Evolutionary conservation across 1,140 invertebrate species (phyloP).

Genomic region (Caerostris darwini): DNA sequence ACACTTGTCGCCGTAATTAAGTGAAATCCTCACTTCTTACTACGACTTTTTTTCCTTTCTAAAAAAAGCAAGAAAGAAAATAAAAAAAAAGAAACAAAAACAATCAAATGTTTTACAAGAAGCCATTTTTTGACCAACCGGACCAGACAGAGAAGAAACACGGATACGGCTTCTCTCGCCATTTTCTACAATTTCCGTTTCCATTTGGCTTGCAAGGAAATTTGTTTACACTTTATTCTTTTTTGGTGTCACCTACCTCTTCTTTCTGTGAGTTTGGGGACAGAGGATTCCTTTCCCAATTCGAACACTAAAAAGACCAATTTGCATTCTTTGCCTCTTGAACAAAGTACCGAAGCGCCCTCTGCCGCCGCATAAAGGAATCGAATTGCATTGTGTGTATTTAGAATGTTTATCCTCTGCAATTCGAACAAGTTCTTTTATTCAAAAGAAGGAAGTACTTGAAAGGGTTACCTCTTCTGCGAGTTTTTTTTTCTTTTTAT

Average conservation of each 20-base stretch:
- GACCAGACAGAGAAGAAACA: neutral
- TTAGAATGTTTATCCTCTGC: neutral
- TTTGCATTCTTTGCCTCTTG: neutral
- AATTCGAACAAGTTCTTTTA: neutral
- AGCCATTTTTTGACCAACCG: slow-evolving; percentile 19
- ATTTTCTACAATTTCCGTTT: slow-evolving; percentile 21
- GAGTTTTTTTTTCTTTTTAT: neutral
- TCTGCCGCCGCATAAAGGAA: neutral
- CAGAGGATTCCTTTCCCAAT: neutral
- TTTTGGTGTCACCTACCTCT: slow-evolving; percentile 12
- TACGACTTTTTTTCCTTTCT: neutral
- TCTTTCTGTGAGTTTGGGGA: neutral
- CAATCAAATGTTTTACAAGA: neutral
- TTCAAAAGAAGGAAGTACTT: neutral
- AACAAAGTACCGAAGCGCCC: neutral
- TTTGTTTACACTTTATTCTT: slow-evolving; percentile 21
- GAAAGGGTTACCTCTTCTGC: neutral
- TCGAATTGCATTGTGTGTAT: neutral
- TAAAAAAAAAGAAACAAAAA: neutral
- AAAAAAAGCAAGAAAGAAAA: neutral
- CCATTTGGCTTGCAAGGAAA: slow-evolving; percentile 11
- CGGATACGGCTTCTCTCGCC: neutral
- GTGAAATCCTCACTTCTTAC: neutral
- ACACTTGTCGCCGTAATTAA: slow-evolving; percentile 4
- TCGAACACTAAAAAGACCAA: no score